A percentile compares a stretch with the other conserved stretches of the same genome.
phyloP scores from a whole-genome alignment of 2,113 vertebrate species.

The Apus apus region DNA sequence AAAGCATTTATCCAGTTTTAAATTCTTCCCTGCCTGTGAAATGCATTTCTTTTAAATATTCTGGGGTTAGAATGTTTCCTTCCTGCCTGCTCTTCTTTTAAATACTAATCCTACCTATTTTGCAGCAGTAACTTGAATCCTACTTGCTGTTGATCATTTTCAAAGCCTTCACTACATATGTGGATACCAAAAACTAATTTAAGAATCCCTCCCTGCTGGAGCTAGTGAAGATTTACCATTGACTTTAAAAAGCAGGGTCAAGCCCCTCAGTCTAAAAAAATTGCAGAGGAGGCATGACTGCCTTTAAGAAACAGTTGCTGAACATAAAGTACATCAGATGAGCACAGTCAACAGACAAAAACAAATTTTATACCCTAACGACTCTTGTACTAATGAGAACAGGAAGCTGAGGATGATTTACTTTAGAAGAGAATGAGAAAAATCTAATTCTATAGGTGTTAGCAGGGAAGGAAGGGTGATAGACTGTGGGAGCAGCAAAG shows the following conservation, averaged over 20 bases:
- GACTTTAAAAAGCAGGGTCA: conserved; percentile 35
- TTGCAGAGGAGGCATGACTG: not conserved
- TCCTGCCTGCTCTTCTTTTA: not conserved
- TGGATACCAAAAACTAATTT: not conserved
- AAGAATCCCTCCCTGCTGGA: not conserved
- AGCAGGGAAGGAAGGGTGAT: not conserved
- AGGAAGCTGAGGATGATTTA: not conserved
- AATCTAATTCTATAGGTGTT: not conserved
- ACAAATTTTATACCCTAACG: not conserved
- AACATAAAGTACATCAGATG: not conserved
- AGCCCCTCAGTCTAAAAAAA: not conserved
- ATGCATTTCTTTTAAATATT: not conserved
- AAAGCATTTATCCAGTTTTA: not conserved
- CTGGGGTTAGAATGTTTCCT: not conserved
- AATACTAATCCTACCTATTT: not conserved
- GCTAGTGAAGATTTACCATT: not conserved
- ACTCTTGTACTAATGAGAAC: not conserved
- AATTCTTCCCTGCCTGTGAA: conserved; percentile 1
- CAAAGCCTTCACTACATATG: not conserved
- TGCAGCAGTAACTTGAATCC: not conserved
- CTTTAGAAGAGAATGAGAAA: not conserved
- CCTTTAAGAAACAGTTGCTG: not conserved
- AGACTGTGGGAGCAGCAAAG: not conserved
- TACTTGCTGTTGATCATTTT: not conserved
- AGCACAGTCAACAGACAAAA: not conserved